A percentile compares a stretch with the other conserved stretches of the same genome.
These are phyloP conservation scores for Natator depressus DNA, from an alignment of 2,113 vertebrate species.

Conservation along the genomic window DNA sequence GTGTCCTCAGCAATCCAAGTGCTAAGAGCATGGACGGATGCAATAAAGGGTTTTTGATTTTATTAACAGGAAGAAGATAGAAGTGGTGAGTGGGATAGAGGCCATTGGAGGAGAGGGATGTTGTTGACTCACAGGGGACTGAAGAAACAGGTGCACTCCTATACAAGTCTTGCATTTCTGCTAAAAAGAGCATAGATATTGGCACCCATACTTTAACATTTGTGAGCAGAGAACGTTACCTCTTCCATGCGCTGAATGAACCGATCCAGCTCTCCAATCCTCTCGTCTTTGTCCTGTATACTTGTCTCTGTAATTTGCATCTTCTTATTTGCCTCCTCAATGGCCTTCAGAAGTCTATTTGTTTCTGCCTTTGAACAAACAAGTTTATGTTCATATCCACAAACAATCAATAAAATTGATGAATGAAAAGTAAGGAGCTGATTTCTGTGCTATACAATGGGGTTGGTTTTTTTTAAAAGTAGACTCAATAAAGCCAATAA, in stretches of 20 bases:
- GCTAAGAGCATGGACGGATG: neutral
- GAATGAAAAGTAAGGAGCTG: neutral
- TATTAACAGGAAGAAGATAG: neutral
- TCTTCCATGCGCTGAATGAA: constrained; percentile 93
- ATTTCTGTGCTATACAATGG: neutral
- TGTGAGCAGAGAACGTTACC: constrained; percentile 65
- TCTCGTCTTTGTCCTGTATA: constrained; percentile 91
- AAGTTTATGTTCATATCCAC: neutral
- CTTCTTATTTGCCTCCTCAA: constrained; percentile 92
- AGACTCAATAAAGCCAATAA: neutral
- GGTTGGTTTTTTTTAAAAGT: neutral
- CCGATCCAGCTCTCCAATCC: constrained; percentile 90
- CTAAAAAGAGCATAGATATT: neutral
- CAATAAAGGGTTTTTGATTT: neutral
- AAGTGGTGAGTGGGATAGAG: neutral
- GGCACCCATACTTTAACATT: neutral
- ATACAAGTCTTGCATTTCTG: neutral
- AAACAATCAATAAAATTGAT: neutral
- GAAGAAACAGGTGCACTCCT: neutral
- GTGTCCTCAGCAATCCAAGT: neutral
- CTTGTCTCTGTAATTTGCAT: constrained; percentile 84
- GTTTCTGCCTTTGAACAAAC: constrained; percentile 85
- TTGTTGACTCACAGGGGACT: neutral
- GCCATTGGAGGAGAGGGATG: neutral
- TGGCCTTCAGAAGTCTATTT: constrained; percentile 87